Conservation (phyloP, 2,888 invertebrate species). For the Sarcophaga carnaria region DNA sequence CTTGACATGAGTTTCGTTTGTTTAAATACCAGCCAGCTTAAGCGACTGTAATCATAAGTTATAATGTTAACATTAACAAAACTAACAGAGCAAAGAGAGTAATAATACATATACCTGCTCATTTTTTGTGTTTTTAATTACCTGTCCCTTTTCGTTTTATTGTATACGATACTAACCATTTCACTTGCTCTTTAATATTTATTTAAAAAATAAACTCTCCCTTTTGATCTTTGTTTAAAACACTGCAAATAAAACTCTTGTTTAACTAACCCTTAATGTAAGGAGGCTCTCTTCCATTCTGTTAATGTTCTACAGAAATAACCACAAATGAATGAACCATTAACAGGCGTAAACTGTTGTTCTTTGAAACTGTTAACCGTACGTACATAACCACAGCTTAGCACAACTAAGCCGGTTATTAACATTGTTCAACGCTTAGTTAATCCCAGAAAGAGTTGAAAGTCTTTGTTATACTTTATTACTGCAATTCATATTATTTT, state of each 20-base stretch:
- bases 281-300: background rate
- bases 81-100: constrained; percentile 2
- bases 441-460: no score
- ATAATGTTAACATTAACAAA: constrained; percentile 44
- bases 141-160: background rate
- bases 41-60: constrained; percentile 34
- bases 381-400: no score
- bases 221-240: background rate
- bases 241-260: constrained; percentile 25
- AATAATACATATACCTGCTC: background rate
- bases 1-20: constrained; percentile 37
- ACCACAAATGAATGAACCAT: constrained; percentile 27
- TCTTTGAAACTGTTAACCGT: no score
- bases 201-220: background rate
- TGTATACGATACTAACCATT: background rate
- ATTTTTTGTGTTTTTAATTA: background rate
- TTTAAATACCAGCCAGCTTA: constrained; percentile 64
- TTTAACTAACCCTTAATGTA: constrained; percentile 30
- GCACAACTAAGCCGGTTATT: no score
- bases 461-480: no score
- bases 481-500: no score
- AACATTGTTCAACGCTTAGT: no score
- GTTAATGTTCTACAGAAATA: background rate
- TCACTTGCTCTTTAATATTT: constrained; percentile 5
- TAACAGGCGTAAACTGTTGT: no score